Percentiles rank a stretch among this genome's conserved stretches.
phyloP scores from a whole-genome alignment of 2,797 vertebrate species.

The Perdix hodgsoniae region DNA sequence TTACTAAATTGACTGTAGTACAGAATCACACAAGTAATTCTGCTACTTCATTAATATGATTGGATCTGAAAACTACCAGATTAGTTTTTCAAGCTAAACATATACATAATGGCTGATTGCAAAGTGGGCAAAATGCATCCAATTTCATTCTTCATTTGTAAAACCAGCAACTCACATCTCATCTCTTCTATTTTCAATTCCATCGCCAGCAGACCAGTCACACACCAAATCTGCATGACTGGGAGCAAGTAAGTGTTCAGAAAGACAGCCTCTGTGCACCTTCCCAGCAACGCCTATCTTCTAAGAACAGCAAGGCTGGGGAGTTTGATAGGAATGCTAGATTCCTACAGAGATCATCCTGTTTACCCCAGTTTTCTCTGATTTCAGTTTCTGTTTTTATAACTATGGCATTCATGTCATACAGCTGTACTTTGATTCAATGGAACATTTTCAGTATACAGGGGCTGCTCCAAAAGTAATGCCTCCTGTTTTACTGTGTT shows the following conservation, averaged over 20 bases:
- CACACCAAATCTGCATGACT: not conserved
- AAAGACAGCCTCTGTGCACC: not conserved
- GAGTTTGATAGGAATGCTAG: not conserved
- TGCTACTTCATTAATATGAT: constrained; percentile 72
- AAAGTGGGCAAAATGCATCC: constrained; percentile 66
- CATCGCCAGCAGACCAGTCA: not conserved
- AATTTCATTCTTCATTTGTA: constrained; percentile 59
- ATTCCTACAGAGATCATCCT: constrained; percentile 22
- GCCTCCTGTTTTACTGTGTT: not conserved
- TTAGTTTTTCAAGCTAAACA: constrained; percentile 66
- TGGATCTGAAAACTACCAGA: constrained; percentile 75
- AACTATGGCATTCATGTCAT: fast-evolving
- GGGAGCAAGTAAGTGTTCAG: not conserved
- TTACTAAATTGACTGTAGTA: constrained; percentile 77
- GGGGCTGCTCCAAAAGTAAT: not conserved
- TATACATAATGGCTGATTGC: constrained; percentile 60
- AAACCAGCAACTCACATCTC: constrained; percentile 59
- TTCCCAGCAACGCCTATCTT: constrained; percentile 5
- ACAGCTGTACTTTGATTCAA: not conserved
- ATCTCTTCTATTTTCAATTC: constrained; percentile 26
- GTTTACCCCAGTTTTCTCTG: not conserved
- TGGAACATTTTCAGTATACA: not conserved
- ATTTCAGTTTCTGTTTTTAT: not conserved
- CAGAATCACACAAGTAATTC: constrained; percentile 74
- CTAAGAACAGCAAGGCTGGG: not conserved